Conservation (phyloP, 2,888 invertebrate species). For the Atrina japonica region DNA sequence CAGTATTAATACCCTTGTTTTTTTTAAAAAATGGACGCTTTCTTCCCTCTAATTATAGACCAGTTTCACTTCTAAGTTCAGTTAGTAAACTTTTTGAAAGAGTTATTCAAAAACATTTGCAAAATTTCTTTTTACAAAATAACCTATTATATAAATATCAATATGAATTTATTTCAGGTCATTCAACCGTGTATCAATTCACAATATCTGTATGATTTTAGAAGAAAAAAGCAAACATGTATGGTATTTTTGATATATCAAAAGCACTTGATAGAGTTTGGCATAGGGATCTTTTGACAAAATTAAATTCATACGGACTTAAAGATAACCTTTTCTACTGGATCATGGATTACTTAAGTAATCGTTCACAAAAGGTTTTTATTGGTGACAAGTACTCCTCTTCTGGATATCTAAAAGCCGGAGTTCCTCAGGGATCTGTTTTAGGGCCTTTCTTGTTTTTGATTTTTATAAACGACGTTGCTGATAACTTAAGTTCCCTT, state of each 20-base stretch:
- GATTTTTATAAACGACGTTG: constrained; percentile 36
- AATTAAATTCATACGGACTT: constrained; percentile 40
- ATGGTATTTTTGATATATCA: constrained; percentile 45
- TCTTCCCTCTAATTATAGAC: constrained; percentile 30
- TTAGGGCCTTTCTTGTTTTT: constrained; percentile 37
- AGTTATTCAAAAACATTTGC: constrained; percentile 36
- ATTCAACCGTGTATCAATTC: constrained; percentile 40
- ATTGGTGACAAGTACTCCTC: neutral
- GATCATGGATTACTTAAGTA: constrained; percentile 33
- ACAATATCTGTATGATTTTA: constrained; percentile 34
- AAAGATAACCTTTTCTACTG: constrained; percentile 29
- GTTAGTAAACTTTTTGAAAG: constrained; percentile 43
- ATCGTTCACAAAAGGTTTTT: constrained; percentile 29
- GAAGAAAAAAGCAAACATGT: constrained; percentile 31
- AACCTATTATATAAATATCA: constrained; percentile 37
- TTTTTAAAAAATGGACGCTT: constrained; percentile 36
- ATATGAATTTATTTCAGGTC: constrained; percentile 40
- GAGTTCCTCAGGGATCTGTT: constrained; percentile 28
- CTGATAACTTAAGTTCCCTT: constrained; percentile 26
- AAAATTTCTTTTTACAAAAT: constrained; percentile 34
- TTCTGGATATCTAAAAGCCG: neutral
- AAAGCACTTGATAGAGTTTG: constrained; percentile 50
- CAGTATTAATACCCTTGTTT: constrained; percentile 38
- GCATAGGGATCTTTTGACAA: constrained; percentile 40
- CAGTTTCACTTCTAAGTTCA: constrained; percentile 39